These are phyloP conservation scores for Patiria miniata DNA, from an alignment of 35 echinoderm and acorn worm genomes.

Conservation along the genomic window DNA sequence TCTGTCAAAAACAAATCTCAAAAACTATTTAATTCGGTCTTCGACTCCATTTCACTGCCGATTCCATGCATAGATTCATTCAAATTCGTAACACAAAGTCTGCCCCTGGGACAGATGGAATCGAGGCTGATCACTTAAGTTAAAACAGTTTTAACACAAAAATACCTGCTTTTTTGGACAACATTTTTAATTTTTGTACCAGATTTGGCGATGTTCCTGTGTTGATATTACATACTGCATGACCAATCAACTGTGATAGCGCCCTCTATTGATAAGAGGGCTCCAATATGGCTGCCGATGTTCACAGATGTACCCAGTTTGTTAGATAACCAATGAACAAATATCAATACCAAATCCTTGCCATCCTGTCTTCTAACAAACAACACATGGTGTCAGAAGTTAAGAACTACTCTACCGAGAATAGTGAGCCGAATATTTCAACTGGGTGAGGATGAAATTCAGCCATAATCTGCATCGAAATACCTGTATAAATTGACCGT, in stretches of 20 bases:
- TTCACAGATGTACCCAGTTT: too few species aligned
- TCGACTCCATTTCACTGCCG: not conserved
- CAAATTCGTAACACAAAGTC: not conserved
- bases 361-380: too few species aligned
- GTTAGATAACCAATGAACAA: too few species aligned
- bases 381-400: too few species aligned
- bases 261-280: too few species aligned
- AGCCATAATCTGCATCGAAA: not conserved
- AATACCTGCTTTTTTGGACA: not conserved
- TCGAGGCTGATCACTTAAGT: not conserved
- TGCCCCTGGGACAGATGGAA: not conserved
- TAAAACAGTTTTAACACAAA: not conserved
- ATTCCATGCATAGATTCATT: not conserved
- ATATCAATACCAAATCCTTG: too few species aligned
- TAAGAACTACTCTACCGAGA: too few species aligned
- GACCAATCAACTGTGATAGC: too few species aligned
- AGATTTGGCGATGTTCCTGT: conserved; percentile 1
- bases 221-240: too few species aligned
- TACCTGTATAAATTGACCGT: not conserved
- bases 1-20: not conserved
- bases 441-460: not conserved
- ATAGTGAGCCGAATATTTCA: too few species aligned
- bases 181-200: not conserved
- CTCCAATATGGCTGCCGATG: too few species aligned
- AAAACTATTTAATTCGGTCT: not conserved